These are phyloP conservation scores for Pammene fasciana DNA, from an alignment of 2,888 invertebrate genomes.

Conservation along the genomic window DNA sequence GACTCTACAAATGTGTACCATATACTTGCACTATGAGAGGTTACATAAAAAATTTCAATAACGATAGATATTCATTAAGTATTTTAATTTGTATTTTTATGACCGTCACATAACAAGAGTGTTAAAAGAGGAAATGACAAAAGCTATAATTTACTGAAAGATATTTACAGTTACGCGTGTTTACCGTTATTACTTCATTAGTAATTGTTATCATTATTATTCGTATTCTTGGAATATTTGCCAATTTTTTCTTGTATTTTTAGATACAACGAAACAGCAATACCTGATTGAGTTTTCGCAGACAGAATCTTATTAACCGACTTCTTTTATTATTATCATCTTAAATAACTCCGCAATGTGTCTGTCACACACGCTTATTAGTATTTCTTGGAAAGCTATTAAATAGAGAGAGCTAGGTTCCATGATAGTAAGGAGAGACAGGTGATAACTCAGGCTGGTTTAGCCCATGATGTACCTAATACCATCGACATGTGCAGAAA, in stretches of 20 bases:
- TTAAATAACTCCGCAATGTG: background rate
- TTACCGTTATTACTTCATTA: too few relatives aligned
- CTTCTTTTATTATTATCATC: background rate
- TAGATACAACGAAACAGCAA: too few relatives aligned
- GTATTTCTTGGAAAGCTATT: slow-evolving; percentile 59
- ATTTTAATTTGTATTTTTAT: too few relatives aligned
- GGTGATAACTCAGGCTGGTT: slow-evolving; percentile 66
- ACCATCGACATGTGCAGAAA: slow-evolving; percentile 58
- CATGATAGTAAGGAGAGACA: slow-evolving; percentile 63
- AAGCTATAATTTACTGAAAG: background rate
- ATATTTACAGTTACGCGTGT: background rate
- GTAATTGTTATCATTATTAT: too few relatives aligned
- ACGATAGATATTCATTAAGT: too few relatives aligned
- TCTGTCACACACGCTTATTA: slow-evolving; percentile 13
- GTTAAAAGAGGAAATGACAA: too few relatives aligned
- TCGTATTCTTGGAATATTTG: too few relatives aligned
- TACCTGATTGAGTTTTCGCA: too few relatives aligned
- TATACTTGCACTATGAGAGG: background rate
- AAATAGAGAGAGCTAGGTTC: slow-evolving; percentile 69
- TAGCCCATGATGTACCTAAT: slow-evolving; percentile 47
- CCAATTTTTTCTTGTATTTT: too few relatives aligned
- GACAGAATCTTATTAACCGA: too few relatives aligned
- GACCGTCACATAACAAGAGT: too few relatives aligned
- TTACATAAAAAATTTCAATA: background rate
- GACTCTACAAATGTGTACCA: slow-evolving; percentile 8